A percentile compares a stretch with the other conserved stretches of the same genome.
phyloP scores from a whole-genome alignment of 2,888 invertebrate genomes.

The Hypena proboscidalis region DNA sequence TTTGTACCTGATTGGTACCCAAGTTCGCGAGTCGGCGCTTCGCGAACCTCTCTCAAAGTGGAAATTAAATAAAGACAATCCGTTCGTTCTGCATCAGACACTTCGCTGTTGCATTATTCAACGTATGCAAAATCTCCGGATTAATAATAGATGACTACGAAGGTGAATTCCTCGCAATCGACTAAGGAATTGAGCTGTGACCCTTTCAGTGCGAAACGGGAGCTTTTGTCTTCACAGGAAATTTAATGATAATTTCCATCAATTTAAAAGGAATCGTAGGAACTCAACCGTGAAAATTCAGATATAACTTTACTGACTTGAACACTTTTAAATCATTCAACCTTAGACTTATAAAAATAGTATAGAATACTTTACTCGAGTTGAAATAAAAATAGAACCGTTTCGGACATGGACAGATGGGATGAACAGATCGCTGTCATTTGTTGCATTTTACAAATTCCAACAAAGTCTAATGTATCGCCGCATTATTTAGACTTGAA shows the following conservation, averaged over 20 bases:
- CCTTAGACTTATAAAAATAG: conserved; percentile 26
- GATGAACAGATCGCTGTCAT: conserved; percentile 50
- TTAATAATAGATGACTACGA: conserved; percentile 75
- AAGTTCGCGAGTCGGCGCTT: conserved; percentile 50
- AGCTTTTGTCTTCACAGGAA: conserved; percentile 58
- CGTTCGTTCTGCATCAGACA: conserved; percentile 66
- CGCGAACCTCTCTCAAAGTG: conserved; percentile 53
- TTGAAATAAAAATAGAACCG: conserved; percentile 41
- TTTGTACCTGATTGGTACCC: conserved; percentile 55
- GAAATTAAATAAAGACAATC: conserved; percentile 76
- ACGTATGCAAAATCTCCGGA: conserved; percentile 71
- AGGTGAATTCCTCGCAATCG: conserved; percentile 67
- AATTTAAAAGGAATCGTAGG: conserved; percentile 33
- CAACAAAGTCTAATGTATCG: conserved; percentile 32
- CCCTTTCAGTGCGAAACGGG: conserved; percentile 65
- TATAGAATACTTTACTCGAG: conserved; percentile 29
- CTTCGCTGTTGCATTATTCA: conserved; percentile 72
- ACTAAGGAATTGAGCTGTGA: conserved; percentile 61
- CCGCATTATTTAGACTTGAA: conserved; percentile 24
- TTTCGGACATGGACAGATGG: conserved; percentile 30
- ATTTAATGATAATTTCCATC: conserved; percentile 55
- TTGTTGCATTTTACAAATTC: conserved; percentile 49
- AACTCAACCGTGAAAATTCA: conserved; percentile 19
- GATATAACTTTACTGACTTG: conserved; percentile 3
- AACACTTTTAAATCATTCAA: conserved; percentile 9